Evolutionary conservation across 92 coral and sea anemone species (phyloP).

Genomic region (Virgularia gustaviana): DNA sequence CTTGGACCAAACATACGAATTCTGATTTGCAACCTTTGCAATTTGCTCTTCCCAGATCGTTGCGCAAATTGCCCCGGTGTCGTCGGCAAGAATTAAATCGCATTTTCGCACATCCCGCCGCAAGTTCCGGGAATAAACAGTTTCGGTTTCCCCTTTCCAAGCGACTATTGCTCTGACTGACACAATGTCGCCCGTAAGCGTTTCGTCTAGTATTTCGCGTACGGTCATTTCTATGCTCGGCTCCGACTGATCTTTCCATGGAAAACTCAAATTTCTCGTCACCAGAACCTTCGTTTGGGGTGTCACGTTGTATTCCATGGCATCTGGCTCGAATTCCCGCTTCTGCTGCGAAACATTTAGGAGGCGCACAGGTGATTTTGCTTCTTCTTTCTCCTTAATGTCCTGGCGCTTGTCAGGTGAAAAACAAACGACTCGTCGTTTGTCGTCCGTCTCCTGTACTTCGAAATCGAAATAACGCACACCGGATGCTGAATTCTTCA

Average conservation of each 20-base stretch:
- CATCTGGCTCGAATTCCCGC: constrained; percentile 34
- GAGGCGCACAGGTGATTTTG: constrained; percentile 37
- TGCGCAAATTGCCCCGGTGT: too few relatives aligned
- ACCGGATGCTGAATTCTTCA: constrained; percentile 33
- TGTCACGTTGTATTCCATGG: constrained; percentile 33
- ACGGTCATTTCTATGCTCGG: constrained; percentile 29
- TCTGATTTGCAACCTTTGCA: too few relatives aligned
- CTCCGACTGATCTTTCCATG: constrained; percentile 30
- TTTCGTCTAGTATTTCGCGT: constrained; percentile 35
- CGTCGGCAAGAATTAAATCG: constrained; percentile 40
- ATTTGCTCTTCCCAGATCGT: constrained; percentile 15
- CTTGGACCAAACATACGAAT: not conserved
- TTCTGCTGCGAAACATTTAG: constrained; percentile 38
- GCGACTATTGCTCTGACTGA: constrained; percentile 38
- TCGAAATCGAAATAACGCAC: constrained; percentile 44
- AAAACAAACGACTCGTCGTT: constrained; percentile 36
- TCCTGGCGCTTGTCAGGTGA: constrained; percentile 30
- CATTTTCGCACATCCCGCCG: constrained; percentile 30
- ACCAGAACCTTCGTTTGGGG: constrained; percentile 4
- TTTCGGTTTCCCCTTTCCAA: constrained; percentile 41
- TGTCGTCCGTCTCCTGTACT: constrained; percentile 40
- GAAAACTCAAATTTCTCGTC: constrained; percentile 43
- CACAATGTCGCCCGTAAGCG: constrained; percentile 40
- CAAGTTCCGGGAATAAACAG: constrained; percentile 24
- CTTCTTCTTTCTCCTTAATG: constrained; percentile 33